These are phyloP conservation scores for Dasysyrphus albostriatus DNA, from an alignment of 2,888 invertebrate species.

Conservation along the genomic window DNA sequence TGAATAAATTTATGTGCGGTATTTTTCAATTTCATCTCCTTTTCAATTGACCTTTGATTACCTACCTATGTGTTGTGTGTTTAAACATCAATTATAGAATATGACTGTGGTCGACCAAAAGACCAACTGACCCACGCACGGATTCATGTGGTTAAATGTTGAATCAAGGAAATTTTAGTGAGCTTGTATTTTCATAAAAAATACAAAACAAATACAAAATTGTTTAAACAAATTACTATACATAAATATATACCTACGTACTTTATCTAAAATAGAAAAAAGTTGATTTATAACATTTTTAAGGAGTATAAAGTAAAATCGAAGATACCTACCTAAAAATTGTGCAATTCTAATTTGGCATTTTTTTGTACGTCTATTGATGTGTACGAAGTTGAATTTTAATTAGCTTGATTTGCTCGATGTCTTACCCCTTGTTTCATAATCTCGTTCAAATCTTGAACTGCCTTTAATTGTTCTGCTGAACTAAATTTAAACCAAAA, in stretches of 20 bases:
- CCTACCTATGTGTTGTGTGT: not conserved
- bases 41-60: conserved; percentile 75
- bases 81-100: not conserved
- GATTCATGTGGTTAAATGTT: conserved; percentile 6
- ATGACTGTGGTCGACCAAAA: not conserved
- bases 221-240: not conserved
- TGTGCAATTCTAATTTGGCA: too few relatives aligned
- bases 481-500: too few relatives aligned
- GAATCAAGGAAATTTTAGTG: not conserved
- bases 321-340: too few relatives aligned
- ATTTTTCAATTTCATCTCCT: conserved; percentile 75
- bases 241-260: too few relatives aligned
- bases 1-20: conserved; percentile 73
- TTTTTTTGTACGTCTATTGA: too few relatives aligned
- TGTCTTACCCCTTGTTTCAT: too few relatives aligned
- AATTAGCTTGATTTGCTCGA: too few relatives aligned
- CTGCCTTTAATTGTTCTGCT: too few relatives aligned
- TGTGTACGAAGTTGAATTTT: too few relatives aligned
- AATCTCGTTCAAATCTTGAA: too few relatives aligned
- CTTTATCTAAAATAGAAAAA: not conserved
- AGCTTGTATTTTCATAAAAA: not conserved
- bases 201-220: not conserved
- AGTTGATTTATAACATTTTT: not conserved
- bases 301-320: not conserved
- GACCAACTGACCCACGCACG: conserved; percentile 1